phyloP scores from a whole-genome alignment of 2,888 invertebrate genomes.

The Pachydiplax longipennis region DNA sequence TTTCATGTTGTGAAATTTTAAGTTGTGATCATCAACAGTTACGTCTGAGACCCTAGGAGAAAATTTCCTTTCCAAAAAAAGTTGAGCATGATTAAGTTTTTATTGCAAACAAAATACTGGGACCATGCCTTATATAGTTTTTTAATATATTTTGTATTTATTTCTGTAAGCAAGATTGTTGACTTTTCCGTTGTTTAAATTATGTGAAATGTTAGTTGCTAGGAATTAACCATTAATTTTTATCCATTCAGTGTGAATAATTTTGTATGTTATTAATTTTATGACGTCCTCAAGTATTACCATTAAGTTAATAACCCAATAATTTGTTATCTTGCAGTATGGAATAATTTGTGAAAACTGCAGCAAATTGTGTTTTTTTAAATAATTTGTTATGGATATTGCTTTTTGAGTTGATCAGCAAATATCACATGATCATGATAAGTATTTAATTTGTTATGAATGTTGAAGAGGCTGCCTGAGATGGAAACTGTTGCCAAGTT shows the following conservation, averaged over 20 bases:
- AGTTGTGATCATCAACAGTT: neutral
- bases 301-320: constrained; percentile 11
- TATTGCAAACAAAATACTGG: constrained; percentile 25
- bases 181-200: constrained; percentile 26
- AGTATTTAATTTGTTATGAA: neutral
- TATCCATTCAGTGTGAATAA: constrained; percentile 8
- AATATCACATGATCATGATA: neutral
- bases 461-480: neutral
- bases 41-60: neutral
- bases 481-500: neutral
- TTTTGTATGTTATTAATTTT: constrained; percentile 38
- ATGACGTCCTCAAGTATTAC: constrained; percentile 37
- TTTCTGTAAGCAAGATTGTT: constrained; percentile 23
- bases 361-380: neutral
- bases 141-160: constrained; percentile 45
- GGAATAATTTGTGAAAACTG: neutral
- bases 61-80: neutral
- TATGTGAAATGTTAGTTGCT: constrained; percentile 17
- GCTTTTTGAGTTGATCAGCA: neutral
- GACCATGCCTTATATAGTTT: constrained; percentile 16
- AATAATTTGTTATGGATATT: neutral
- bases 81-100: neutral
- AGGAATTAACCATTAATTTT: constrained; percentile 9
- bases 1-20: neutral
- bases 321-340: constrained; percentile 5